Base-by-base conservation (phyloP, 1,140 invertebrate species). In the Physella acuta region DNA sequence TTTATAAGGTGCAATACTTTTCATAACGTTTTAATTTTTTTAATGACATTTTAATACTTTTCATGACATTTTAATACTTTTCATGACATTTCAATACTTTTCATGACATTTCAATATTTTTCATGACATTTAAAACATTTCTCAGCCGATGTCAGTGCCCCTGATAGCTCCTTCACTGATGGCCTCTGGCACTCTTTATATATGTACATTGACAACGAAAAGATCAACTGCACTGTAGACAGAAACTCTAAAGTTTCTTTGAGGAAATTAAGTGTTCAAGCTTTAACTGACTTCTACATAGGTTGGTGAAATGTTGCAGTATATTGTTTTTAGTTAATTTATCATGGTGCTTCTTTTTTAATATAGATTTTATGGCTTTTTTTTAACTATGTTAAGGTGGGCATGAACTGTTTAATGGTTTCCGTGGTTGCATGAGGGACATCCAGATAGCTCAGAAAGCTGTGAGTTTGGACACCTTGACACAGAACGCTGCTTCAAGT, bases 121-220 rank as follows among this genome's bases (percentile, higher is more conserved):
- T 44, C 20, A 44, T 44, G 8, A 44, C 8, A 44, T 44, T 11
- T 44, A 44, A 44, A 44, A 20, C 39, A 44, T n/a, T 16, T 59
- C 33, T 52, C 72, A 84, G 82, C 78, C 74, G 81, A 81, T 63
- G 67, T 79, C 14, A 72, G 76, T 14, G 73, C 77, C 37, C n/a
- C 63, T 16, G 75, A 74, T 3, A 70, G 72, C 52, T 58, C 71
- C 36, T 85, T 83, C 70, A 80, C 76, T 20, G 83, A 85, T 70
- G 84, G 84, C 11, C 69, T 85, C n/a, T 85, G 83, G 83, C 83
- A 85, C 60, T 64, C 66, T 1, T 77, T 85, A 31, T 64, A 58
- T 20, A 59, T 85, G 34, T 63, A 76, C 33, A 71, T 80, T 14
- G 79, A 82, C 26, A 60, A 73, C 8, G 74, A 74, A 16, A 81